Evolutionary conservation across 2,797 vertebrate genomes (phyloP), one percentile per base, ranked within the genome.

Genomic region (Loris lydekkerianus): DNA sequence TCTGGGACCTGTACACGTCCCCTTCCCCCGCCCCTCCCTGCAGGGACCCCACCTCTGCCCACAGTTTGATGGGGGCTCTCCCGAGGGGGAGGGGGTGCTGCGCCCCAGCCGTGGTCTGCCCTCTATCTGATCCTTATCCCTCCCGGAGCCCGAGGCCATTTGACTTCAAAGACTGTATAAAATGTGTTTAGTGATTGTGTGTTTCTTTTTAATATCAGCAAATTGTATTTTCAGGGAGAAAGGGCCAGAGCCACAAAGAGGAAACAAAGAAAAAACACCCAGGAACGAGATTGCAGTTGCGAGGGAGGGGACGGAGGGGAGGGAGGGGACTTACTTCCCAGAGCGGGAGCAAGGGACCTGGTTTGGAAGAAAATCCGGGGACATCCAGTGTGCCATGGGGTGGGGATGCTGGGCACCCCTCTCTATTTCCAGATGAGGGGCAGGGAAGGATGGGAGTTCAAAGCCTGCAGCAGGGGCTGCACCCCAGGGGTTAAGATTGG

Each of bases 121-220:
- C 78, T 83, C 86, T 37, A 60, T 61, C 83, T 77, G 89, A 65
- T 84, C 31, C 87, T 92, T 83, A 83, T 80, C 81, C 46, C 20
- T 13, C 17, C 27, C 0, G 31, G 53, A 82, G 95, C 96, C 89
- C 0, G 58, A 75, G 91, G 92, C 96, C 78, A 63, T 96, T 83
- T 49, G 60, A 93, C 96, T 94, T 97, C 96, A 97, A 94, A 97
- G 94, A 92, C 93, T 61, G 46, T 83, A 92, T 83, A 89, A 96
- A 96, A 91, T 86, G 93, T 96, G 97, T 94, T 97, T 97, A 95
- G 96, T 75, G 90, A 95, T 75, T 95, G 75, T 94, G 70, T 96
- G 92, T 88, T 92, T 96, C 76, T 96, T 92, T 96, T 96, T 95
- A 97, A 96, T 93, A 97, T 87, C 87, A 69, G 88, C 91, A 87